Conservation (phyloP, 2,888 invertebrate genomes). For the Halictus quadricinctus region DNA sequence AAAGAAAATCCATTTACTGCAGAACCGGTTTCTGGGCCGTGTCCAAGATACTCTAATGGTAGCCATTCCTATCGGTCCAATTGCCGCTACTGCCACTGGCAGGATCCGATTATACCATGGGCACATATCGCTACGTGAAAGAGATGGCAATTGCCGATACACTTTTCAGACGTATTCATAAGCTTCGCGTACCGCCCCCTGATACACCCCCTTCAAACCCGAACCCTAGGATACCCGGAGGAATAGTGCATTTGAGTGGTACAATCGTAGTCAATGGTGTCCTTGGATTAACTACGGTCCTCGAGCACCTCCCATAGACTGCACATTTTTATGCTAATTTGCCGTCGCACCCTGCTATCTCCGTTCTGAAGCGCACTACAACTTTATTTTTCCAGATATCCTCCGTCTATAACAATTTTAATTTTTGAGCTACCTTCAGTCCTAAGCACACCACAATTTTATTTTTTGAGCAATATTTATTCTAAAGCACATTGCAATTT, state of each 20-base stretch:
- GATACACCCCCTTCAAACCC: slow-evolving; percentile 4
- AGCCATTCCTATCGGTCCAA: slow-evolving; percentile 72
- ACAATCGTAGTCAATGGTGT: slow-evolving; percentile 17
- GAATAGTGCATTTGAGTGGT: slow-evolving; percentile 29
- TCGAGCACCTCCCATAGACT: not conserved
- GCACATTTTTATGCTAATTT: not conserved
- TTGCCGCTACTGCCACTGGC: slow-evolving; percentile 68
- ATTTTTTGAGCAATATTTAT: too few relatives aligned
- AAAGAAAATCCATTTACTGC: slow-evolving; percentile 77
- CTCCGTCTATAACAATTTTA: too few relatives aligned
- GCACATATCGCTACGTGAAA: slow-evolving; percentile 75
- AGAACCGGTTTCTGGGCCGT: slow-evolving; percentile 73
- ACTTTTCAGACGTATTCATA: slow-evolving; percentile 70
- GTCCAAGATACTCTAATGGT: slow-evolving; percentile 77
- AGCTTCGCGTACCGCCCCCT: slow-evolving; percentile 40
- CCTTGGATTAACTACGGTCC: not conserved
- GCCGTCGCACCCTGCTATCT: not conserved
- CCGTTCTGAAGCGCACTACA: not conserved
- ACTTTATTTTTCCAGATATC: not conserved
- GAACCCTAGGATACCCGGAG: slow-evolving; percentile 17
- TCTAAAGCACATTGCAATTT: too few relatives aligned
- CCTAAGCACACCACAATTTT: too few relatives aligned
- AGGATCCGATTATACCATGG: slow-evolving; percentile 70
- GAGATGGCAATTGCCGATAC: slow-evolving; percentile 76
- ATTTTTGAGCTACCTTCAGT: too few relatives aligned